Percentiles rank a stretch among this genome's conserved stretches.
Conservation (phyloP, 2,888 invertebrate species). For the Sesia apiformis region DNA sequence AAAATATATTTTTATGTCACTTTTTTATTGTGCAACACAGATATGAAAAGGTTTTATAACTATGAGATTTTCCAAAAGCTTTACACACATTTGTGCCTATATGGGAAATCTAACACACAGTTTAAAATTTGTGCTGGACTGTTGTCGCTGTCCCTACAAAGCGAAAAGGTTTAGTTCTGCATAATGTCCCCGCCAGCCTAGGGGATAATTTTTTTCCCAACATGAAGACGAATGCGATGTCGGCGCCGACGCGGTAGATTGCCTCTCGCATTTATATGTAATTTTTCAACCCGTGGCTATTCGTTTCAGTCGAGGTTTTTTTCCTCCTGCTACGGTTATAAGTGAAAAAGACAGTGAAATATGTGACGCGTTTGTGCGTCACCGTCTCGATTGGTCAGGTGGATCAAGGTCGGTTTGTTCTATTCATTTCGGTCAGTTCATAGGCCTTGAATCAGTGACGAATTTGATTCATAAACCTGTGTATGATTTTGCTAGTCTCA, state of each 20-base stretch:
- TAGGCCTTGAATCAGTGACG: neutral
- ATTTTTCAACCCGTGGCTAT: constrained; percentile 4
- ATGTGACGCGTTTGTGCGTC: neutral
- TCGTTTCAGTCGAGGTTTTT: neutral
- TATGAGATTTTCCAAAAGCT: no score
- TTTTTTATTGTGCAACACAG: no score
- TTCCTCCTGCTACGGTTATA: neutral
- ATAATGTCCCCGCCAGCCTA: constrained; percentile 1
- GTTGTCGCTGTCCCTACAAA: neutral
- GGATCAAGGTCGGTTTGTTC: neutral
- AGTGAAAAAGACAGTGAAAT: neutral
- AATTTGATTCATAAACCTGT: no score
- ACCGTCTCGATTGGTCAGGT: neutral
- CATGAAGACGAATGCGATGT: constrained; percentile 3
- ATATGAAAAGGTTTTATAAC: no score
- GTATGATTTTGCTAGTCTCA: no score
- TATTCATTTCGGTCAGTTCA: neutral
- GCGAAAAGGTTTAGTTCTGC: constrained; percentile 2
- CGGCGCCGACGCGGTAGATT: constrained; percentile 1
- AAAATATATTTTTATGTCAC: no score
- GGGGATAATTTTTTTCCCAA: constrained; percentile 2
- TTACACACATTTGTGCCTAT: no score
- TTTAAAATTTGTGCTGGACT: no score
- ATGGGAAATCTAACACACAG: no score
- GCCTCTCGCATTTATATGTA: constrained; percentile 6